Evolutionary conservation across 2,113 vertebrate genomes (phyloP).

Genomic region (Tragelaphus buxtoni): DNA sequence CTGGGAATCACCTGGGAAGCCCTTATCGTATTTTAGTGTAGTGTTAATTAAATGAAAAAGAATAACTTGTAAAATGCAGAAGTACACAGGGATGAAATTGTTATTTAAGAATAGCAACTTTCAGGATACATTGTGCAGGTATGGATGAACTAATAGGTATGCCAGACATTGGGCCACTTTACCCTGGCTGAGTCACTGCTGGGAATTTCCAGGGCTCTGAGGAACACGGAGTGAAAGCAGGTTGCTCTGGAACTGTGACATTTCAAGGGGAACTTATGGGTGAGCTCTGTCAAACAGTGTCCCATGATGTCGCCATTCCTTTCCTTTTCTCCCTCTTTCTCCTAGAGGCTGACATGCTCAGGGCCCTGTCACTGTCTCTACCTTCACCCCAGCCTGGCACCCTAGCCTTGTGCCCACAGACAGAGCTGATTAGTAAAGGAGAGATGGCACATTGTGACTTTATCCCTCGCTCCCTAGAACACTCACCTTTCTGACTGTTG

Average conservation of each 20-base stretch:
- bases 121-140: too few species aligned
- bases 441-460: neutral
- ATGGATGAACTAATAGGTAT: neutral
- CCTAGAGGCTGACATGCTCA: neutral
- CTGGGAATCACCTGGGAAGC: neutral
- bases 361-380: fast-evolving
- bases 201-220: neutral
- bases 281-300: neutral
- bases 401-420: fast-evolving
- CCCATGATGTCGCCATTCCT: neutral
- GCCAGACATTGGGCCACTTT: neutral
- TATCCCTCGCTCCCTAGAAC: fast-evolving
- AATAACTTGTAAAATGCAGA: neutral
- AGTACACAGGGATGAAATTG: neutral
- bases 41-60: neutral
- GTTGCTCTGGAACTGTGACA: neutral
- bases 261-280: neutral
- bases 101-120: neutral
- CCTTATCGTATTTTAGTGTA: neutral
- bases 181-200: neutral
- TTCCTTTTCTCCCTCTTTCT: neutral
- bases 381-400: fast-evolving
- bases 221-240: neutral
- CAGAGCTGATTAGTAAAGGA: neutral
- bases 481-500: neutral